Evolutionary conservation across 1,140 invertebrate genomes (phyloP), one percentile per base, ranked within the genome.

Genomic region (Drosophila saltans): DNA sequence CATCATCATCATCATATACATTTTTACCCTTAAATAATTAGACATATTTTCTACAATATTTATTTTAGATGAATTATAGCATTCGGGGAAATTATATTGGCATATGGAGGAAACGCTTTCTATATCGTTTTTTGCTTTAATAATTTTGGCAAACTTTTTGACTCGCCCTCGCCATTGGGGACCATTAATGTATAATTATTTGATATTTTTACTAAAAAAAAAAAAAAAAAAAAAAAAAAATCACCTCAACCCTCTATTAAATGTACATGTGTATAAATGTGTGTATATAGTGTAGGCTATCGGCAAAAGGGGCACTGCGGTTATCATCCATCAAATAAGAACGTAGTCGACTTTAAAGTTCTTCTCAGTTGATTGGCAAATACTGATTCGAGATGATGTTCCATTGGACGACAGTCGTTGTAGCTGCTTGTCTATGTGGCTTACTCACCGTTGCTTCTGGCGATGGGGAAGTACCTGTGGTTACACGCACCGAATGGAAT

Each of bases 401-500:
- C 6, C 45, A 3, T n/a, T 71, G 67, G 55, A 55, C 60, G 26
- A 33, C 60, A 24, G 33, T 41, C n/a, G 3, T 58, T 26, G 40
- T 69, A 4, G 43, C 33, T 36, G 33, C 6, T 7, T 36, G 33
- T 36, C 33, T 36, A 36, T 36, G 39, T 36, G 55, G 66, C 21
- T 28, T 39, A 24, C 40, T 78, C 56, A 6, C 57, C 8, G 76
- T 57, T 16, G 55, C 59, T 40, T 43, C 30, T 33, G 75, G 55
- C n/a, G 48, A 64, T 0, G 45, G 64, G n/a, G 79, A 90, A 30
- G 60, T 76, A 36, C 60, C 76, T 3, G 66, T 92, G 21, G 75
- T 91, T 57, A 56, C 65, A 3, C 76, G 86, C 1, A 33, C 68
- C 3, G 94, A 95, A 66, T 96, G 95, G 95, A 75, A 93, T 1